These are phyloP conservation scores for Adrianichthys oophorus DNA, from an alignment of 2,797 vertebrate species.

Conservation along the genomic window DNA sequence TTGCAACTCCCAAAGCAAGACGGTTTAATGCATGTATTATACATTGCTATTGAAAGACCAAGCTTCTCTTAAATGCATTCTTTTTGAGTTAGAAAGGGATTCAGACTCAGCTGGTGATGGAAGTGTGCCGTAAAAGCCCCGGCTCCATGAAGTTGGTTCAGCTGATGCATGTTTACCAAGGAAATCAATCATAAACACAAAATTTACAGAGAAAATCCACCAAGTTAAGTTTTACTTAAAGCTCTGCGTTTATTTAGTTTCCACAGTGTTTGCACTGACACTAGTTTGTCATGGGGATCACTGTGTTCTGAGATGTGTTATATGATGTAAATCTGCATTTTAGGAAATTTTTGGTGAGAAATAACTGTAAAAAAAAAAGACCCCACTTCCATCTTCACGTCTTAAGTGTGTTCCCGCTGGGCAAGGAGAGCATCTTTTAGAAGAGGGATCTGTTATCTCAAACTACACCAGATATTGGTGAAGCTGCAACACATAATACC, in stretches of 20 bases:
- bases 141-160: constrained; percentile 47
- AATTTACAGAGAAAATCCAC: constrained; percentile 38
- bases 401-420: constrained; percentile 29
- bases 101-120: constrained; percentile 43
- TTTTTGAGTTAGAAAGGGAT: constrained; percentile 17
- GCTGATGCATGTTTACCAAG: constrained; percentile 43
- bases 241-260: constrained; percentile 29
- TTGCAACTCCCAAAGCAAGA: constrained; percentile 1
- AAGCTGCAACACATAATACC: constrained; percentile 19
- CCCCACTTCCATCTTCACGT: constrained; percentile 14
- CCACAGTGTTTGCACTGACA: constrained; percentile 19
- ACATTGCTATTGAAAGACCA: constrained; percentile 7
- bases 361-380: constrained; percentile 28
- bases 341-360: constrained; percentile 24
- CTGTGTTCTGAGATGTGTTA: constrained; percentile 10
- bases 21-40: constrained; percentile 17
- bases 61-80: constrained; percentile 28
- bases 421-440: constrained; percentile 23
- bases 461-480: constrained; percentile 19
- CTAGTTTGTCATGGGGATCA: constrained; percentile 13
- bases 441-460: constrained; percentile 41
- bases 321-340: constrained; percentile 2
- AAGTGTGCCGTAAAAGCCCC: constrained; percentile 18
- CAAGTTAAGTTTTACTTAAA: constrained; percentile 25
- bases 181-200: constrained; percentile 41